These are phyloP conservation scores for Zaprionus davidi DNA, from an alignment of 1,140 invertebrate genomes.

Conservation along the genomic window DNA sequence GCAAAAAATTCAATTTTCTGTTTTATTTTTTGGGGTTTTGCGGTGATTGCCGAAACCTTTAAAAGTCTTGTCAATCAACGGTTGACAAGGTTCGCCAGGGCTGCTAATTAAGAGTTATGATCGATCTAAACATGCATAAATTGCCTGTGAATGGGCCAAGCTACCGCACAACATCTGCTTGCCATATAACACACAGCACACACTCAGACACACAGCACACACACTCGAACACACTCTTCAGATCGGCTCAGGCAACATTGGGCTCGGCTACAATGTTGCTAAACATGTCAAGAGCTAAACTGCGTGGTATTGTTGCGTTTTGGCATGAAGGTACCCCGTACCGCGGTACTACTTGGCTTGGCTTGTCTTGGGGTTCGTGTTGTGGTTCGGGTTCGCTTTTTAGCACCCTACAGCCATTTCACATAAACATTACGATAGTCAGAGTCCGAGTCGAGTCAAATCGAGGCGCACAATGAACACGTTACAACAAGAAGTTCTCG, in stretches of 20 bases:
- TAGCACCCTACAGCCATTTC: conserved; percentile 73
- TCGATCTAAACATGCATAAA: conserved; percentile 75
- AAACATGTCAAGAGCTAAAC: conserved; percentile 71
- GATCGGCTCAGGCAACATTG: conserved; percentile 49
- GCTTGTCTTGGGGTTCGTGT: conserved; percentile 22
- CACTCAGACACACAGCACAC: conserved; percentile 1
- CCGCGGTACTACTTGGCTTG: neutral
- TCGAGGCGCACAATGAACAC: conserved; percentile 59
- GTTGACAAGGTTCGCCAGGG: conserved; percentile 73
- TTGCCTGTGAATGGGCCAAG: conserved; percentile 50
- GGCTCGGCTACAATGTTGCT: conserved; percentile 57
- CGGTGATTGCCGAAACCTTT: conserved; percentile 72
- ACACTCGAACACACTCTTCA: conserved; percentile 6
- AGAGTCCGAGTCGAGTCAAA: neutral
- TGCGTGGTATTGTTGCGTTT: conserved; percentile 56
- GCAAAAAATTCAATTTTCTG: conserved; percentile 53
- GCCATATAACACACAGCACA: conserved; percentile 38
- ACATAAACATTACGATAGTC: conserved; percentile 60
- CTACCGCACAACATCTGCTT: conserved; percentile 46
- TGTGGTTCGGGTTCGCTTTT: conserved; percentile 44
- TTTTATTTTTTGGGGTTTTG: conserved; percentile 17
- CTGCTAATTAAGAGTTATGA: conserved; percentile 80
- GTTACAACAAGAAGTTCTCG: conserved; percentile 56
- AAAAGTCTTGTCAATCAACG: conserved; percentile 80
- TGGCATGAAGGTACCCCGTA: neutral